These are phyloP conservation scores for Eupelmus urozonus DNA, from an alignment of 2,888 invertebrate species.

Conservation along the genomic window DNA sequence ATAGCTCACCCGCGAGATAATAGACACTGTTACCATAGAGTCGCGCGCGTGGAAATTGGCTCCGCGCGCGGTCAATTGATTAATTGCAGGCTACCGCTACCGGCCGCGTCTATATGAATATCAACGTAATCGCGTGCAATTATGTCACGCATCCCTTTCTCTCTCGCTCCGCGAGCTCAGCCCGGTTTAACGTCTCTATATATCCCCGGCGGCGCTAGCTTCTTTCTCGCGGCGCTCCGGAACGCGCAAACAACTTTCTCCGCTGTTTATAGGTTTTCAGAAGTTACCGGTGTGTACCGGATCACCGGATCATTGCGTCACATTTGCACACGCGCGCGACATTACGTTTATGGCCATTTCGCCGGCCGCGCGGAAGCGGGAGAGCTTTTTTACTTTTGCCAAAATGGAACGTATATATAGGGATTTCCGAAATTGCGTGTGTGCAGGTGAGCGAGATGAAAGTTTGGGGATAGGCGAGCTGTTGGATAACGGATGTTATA, in stretches of 20 bases:
- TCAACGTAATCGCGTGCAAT: constrained; percentile 66
- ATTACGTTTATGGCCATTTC: background rate
- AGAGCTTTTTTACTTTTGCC: too few relatives aligned
- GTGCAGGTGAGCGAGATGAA: too few relatives aligned
- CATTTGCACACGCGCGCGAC: background rate
- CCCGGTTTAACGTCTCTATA: background rate
- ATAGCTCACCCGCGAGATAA: too few relatives aligned
- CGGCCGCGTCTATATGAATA: constrained; percentile 9
- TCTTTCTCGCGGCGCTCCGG: constrained; percentile 58
- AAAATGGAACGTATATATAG: too few relatives aligned
- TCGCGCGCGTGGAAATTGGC: too few relatives aligned
- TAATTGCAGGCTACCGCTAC: constrained; percentile 7
- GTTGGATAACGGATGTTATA: too few relatives aligned
- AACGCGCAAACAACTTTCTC: constrained; percentile 71
- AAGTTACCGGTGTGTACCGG: constrained; percentile 16
- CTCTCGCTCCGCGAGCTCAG: constrained; percentile 54
- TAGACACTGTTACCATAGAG: too few relatives aligned
- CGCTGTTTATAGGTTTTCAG: constrained; percentile 59
- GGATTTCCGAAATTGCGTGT: too few relatives aligned
- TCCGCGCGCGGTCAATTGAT: too few relatives aligned
- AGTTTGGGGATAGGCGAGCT: too few relatives aligned
- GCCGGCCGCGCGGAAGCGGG: too few relatives aligned
- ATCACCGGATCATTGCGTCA: constrained; percentile 61
- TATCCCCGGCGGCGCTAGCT: constrained; percentile 37
- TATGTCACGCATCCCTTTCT: constrained; percentile 68